phyloP scores from a whole-genome alignment of 2,113 vertebrate genomes.

The Ovis aries region DNA sequence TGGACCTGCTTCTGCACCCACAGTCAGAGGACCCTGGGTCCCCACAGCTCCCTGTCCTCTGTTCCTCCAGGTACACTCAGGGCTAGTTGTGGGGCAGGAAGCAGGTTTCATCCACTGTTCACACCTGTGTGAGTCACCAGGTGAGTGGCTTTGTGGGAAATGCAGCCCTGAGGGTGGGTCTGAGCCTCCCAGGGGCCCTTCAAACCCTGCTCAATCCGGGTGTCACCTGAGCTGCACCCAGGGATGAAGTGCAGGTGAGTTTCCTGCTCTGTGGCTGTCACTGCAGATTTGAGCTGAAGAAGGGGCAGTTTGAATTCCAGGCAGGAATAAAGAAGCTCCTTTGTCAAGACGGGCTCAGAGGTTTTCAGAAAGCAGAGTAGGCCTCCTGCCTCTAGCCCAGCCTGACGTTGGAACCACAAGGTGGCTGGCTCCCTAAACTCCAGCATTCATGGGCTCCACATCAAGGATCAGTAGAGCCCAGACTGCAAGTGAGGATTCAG shows the following conservation, averaged over 20 bases:
- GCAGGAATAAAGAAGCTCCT: background rate
- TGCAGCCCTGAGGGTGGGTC: background rate
- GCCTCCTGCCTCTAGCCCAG: too few species aligned
- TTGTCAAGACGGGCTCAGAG: background rate
- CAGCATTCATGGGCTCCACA: background rate
- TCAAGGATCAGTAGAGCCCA: background rate
- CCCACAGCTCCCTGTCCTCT: background rate
- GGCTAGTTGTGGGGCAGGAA: background rate
- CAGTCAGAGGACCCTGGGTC: background rate
- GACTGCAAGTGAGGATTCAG: background rate
- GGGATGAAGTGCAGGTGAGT: background rate
- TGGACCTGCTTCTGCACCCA: background rate
- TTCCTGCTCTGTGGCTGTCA: background rate
- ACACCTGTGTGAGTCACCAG: background rate
- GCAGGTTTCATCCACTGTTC: background rate
- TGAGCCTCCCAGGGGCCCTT: background rate
- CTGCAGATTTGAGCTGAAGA: background rate
- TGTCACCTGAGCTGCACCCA: background rate
- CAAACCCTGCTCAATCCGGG: background rate
- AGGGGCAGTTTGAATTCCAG: background rate
- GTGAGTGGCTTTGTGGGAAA: background rate
- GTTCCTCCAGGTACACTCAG: background rate
- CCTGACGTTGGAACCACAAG: too few species aligned
- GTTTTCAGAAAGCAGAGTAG: background rate
- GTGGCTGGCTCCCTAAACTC: background rate